Percentiles rank a stretch among this genome's conserved stretches.
Evolutionary conservation across 2,113 vertebrate species (phyloP).

Genomic region (Psammodynastes pulverulentus): DNA sequence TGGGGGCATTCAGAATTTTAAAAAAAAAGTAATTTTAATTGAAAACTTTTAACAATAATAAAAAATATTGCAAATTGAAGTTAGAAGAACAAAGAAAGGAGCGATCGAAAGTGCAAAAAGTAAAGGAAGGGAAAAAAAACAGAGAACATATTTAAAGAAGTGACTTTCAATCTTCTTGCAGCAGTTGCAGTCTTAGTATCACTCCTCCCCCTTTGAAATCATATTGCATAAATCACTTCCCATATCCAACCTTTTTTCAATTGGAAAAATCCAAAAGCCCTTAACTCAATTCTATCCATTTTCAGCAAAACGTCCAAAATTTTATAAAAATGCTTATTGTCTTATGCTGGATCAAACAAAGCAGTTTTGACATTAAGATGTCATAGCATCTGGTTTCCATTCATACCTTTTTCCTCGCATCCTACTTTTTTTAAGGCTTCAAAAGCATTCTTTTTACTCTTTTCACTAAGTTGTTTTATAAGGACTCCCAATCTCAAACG

Average conservation of each 20-base stretch:
- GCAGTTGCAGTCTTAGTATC: neutral
- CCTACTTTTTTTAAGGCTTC: neutral
- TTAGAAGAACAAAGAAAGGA: neutral
- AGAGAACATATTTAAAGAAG: neutral
- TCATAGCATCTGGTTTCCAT: neutral
- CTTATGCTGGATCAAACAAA: neutral
- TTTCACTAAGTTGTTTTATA: neutral
- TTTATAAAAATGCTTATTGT: too few species aligned
- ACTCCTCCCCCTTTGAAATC: neutral
- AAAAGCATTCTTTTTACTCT: neutral
- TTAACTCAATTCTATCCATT: too few species aligned
- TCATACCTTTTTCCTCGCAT: neutral
- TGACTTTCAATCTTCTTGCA: neutral
- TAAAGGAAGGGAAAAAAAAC: neutral
- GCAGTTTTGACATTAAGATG: neutral
- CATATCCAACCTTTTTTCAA: too few species aligned
- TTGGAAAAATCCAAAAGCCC: too few species aligned
- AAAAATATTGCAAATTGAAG: neutral
- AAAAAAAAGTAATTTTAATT: neutral
- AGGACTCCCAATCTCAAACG: neutral
- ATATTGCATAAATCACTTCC: neutral
- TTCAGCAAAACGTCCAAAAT: too few species aligned
- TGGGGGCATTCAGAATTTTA: neutral
- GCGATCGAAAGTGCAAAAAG: neutral
- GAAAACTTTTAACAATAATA: neutral